Conservation (phyloP, 2,113 vertebrate species). For the Mandrillus leucophaeus region DNA sequence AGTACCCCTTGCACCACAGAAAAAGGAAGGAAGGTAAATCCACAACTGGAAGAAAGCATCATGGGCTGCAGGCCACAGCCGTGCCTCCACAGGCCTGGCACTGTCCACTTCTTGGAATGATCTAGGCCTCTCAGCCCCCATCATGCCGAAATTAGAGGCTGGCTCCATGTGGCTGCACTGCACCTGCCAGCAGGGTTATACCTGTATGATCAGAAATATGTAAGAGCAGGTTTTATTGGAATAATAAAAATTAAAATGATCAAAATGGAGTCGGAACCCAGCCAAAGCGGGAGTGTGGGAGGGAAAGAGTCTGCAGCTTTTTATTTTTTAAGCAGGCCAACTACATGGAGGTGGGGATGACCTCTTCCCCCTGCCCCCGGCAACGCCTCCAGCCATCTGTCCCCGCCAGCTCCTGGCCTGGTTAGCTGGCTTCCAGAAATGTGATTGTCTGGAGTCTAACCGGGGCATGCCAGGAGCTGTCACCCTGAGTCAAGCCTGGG, state of each 20-base stretch:
- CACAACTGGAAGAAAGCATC: neutral
- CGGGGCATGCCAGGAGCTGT: neutral
- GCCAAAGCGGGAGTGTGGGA: neutral
- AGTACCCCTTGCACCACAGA: fast-evolving
- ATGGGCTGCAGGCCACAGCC: neutral
- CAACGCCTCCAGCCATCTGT: slow-evolving; percentile 63
- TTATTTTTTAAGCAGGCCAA: neutral
- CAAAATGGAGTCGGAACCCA: neutral
- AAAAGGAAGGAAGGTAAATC: neutral
- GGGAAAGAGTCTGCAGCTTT: neutral
- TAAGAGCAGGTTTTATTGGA: slow-evolving; percentile 5
- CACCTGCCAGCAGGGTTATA: neutral
- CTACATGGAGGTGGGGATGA: neutral
- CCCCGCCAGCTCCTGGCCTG: neutral
- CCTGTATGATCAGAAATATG: neutral
- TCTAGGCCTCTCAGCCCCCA: neutral
- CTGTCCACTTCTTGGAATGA: neutral
- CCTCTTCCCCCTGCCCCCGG: neutral
- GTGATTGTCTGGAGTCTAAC: neutral
- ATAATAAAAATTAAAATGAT: slow-evolving; percentile 43
- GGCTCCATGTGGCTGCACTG: neutral
- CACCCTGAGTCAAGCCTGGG: neutral
- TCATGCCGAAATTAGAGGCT: neutral
- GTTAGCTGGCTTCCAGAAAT: slow-evolving; percentile 47
- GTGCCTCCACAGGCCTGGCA: fast-evolving